Evolutionary conservation across 2,888 invertebrate genomes (phyloP), one percentile per base, ranked within the genome.

Genomic region (Philaethria dido): DNA sequence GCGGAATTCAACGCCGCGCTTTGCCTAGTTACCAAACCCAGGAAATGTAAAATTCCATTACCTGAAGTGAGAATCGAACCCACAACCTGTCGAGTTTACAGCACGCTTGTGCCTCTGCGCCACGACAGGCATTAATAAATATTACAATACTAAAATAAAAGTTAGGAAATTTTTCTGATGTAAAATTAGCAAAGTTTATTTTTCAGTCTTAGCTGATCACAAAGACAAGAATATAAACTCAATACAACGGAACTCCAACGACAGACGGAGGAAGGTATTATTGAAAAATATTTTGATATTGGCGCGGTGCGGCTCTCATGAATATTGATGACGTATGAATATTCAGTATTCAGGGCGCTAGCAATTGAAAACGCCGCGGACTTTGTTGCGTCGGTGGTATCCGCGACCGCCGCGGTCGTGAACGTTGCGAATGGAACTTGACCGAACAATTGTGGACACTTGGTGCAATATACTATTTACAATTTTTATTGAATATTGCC

Each of bases 241-340:
- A 67, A 25, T 33, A 36, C 22, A 48, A 61, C 45, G 13, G 29
- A 25, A 70, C 62, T 73, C 63, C 65, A 52, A 47, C 44, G 63
- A 66, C 22, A 69, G 68, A 48, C 64, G 69, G 60, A 55, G 65
- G 63, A 71, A 71, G 69, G 71, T 73, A 69, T 74, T 74, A 75
- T 74, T 75, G 74, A 74, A 75, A 74, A 74, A 75, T 75, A 71
- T 75, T 74, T 74, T 74, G 72, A 72, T 73, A 71, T 71, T 44
- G 66, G 65, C 65, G 71, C 72, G 65, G 72, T 68, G 39, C 39
- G 39, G 73, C 78, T 76, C 78, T 83, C 85, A 86, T 88, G 86
- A 88, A 88, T 88, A 88, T 87, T 87, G 85, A 88, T 87, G 80
- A 71, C 76, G 73, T 80, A 80, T 88, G 87, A 87, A 88, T 88